Conservation (phyloP, 1,140 invertebrate species). For the Vollenhovia emeryi region DNA sequence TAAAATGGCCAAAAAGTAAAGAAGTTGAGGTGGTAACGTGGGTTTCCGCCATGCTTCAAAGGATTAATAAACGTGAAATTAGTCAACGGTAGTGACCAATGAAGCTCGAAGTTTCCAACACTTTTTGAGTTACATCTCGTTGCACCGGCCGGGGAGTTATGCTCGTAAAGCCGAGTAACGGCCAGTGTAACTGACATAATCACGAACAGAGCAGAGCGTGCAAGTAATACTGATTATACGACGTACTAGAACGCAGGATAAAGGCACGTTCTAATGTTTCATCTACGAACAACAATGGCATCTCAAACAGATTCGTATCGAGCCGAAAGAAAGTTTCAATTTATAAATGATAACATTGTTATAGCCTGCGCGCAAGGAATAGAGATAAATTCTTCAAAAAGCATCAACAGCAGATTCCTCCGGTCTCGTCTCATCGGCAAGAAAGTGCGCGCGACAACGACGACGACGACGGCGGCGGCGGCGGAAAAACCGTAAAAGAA, state of each 20-base stretch:
- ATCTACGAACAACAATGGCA: not conserved
- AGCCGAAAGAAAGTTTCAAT: not conserved
- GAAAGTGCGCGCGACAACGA: conserved; percentile 17
- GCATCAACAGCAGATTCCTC: not conserved
- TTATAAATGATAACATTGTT: not conserved
- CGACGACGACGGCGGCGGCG: no score
- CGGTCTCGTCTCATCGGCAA: not conserved
- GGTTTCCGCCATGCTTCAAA: no score
- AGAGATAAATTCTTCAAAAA: conserved; percentile 40
- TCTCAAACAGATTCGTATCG: not conserved
- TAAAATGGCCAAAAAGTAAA: no score
- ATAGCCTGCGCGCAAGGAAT: not conserved
- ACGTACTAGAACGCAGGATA: not conserved
- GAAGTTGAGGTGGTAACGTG: no score
- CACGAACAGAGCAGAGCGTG: conserved; percentile 28
- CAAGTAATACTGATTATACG: conserved; percentile 49
- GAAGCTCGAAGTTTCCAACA: not conserved
- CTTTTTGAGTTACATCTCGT: conserved; percentile 31
- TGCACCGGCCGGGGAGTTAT: conserved; percentile 14
- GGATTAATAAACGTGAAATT: conserved; percentile 20
- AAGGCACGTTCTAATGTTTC: conserved; percentile 1
- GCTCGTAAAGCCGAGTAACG: conserved; percentile 47
- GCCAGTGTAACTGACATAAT: conserved; percentile 55
- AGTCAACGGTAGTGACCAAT: conserved; percentile 2
- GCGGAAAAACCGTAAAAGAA: conserved; percentile 39